Percentiles rank a stretch among this genome's conserved stretches.
Evolutionary conservation across 1,140 invertebrate species (phyloP).

Genomic region (Papilio dardanus): DNA sequence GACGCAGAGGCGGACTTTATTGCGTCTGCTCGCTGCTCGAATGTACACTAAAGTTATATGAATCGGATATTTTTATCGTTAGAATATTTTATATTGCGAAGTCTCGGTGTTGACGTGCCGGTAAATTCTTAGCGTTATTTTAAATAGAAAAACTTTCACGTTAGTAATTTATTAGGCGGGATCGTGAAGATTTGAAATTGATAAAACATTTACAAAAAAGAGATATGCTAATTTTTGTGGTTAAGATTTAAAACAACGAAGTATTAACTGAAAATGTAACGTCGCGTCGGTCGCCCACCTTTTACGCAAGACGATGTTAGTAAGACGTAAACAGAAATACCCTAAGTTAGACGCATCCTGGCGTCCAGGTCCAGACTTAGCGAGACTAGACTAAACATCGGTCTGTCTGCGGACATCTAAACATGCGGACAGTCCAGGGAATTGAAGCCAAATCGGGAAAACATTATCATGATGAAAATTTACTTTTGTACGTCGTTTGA

Average conservation of each 20-base stretch:
- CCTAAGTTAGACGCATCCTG: conserved; percentile 36
- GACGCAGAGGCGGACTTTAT: conserved; percentile 1
- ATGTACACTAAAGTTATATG: neutral
- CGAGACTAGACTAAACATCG: conserved; percentile 41
- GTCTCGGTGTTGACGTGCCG: conserved; percentile 5
- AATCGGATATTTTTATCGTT: conserved; percentile 17
- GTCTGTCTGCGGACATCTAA: conserved; percentile 38
- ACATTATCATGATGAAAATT: neutral
- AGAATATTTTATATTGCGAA: conserved; percentile 2
- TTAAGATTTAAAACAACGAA: neutral
- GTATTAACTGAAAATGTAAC: neutral
- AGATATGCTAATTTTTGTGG: too few relatives aligned
- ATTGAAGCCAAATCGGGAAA: conserved; percentile 3
- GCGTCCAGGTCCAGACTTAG: conserved; percentile 40
- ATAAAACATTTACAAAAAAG: too few relatives aligned
- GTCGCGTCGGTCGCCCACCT: neutral
- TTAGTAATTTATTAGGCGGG: neutral
- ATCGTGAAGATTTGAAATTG: too few relatives aligned
- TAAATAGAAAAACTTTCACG: neutral
- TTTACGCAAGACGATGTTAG: conserved; percentile 11
- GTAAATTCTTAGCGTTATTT: neutral
- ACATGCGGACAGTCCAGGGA: conserved; percentile 31
- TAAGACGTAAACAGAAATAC: conserved; percentile 35
- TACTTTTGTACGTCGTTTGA: neutral
- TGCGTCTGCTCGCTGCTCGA: neutral